Evolutionary conservation across 2,888 invertebrate species (phyloP).

Genomic region (Tribolium freemani): DNA sequence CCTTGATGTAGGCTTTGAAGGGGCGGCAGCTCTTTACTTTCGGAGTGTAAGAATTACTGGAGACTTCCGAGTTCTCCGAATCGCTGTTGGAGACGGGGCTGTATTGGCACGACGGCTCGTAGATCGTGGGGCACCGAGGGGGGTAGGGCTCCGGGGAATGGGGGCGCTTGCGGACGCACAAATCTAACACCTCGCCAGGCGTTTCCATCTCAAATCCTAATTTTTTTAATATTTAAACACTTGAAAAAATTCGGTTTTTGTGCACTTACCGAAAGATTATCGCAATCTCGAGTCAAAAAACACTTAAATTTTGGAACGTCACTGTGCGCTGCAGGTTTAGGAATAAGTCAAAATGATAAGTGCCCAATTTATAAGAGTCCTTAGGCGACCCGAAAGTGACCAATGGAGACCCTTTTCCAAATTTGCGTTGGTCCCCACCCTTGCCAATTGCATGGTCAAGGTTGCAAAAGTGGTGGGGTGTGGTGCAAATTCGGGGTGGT

Average conservation of each 20-base stretch:
- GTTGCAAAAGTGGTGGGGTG: constrained; percentile 23
- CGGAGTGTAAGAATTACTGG: constrained; percentile 42
- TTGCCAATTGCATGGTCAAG: constrained; percentile 31
- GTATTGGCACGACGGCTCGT: constrained; percentile 43
- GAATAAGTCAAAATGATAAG: constrained; percentile 8
- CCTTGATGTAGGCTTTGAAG: constrained; percentile 21
- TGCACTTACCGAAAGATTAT: neutral
- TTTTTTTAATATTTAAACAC: no score
- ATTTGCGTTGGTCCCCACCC: constrained; percentile 14
- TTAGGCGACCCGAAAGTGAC: constrained; percentile 9
- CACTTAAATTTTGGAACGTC: neutral
- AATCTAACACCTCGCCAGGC: constrained; percentile 20
- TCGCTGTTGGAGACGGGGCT: constrained; percentile 48
- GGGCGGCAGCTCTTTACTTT: constrained; percentile 67
- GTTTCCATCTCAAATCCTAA: neutral
- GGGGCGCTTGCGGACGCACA: constrained; percentile 57
- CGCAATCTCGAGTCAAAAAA: neutral
- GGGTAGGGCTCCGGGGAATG: neutral
- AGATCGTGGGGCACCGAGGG: constrained; percentile 55
- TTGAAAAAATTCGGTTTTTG: neutral
- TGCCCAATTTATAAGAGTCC: constrained; percentile 6
- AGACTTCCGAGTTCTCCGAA: constrained; percentile 54
- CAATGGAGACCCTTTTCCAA: constrained; percentile 25
- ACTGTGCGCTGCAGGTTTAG: neutral
- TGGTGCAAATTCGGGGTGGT: neutral